A percentile compares a stretch with the other conserved stretches of the same genome.
phyloP scores from a whole-genome alignment of 2,888 invertebrate genomes.

The Sympetrum striolatum region DNA sequence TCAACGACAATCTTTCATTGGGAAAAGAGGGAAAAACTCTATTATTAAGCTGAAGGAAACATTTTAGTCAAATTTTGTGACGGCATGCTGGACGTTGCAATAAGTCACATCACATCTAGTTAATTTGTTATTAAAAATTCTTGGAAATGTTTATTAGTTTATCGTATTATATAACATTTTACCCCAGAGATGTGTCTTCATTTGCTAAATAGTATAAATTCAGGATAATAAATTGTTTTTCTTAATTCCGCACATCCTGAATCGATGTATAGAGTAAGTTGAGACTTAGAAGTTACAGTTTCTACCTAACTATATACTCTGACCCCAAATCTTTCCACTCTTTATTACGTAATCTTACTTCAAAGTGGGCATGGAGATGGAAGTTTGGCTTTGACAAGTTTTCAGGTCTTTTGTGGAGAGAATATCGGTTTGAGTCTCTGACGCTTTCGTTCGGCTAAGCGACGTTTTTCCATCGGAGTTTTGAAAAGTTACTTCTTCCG shows the following conservation, averaged over 20 bases:
- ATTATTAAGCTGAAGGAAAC: no score
- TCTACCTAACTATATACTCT: not conserved
- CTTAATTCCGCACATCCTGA: not conserved
- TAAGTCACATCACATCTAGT: no score
- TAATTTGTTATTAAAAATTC: no score
- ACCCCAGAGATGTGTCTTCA: no score
- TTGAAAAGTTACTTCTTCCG: not conserved
- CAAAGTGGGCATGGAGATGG: slow-evolving; percentile 12
- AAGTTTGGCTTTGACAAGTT: not conserved
- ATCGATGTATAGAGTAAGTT: not conserved
- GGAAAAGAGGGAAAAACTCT: no score
- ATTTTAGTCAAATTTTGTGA: no score
- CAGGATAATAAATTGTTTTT: no score
- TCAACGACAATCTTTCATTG: no score
- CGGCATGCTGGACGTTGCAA: no score
- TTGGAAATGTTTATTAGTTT: no score
- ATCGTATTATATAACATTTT: no score
- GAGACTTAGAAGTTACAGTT: not conserved
- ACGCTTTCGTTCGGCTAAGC: not conserved
- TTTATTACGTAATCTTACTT: not conserved
- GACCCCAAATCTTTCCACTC: not conserved
- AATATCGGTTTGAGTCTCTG: not conserved
- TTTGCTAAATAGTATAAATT: no score
- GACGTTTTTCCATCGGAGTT: not conserved
- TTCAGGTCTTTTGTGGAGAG: not conserved